Evolutionary conservation across 1,140 invertebrate genomes (phyloP).

Genomic region (Cyclina sinensis): DNA sequence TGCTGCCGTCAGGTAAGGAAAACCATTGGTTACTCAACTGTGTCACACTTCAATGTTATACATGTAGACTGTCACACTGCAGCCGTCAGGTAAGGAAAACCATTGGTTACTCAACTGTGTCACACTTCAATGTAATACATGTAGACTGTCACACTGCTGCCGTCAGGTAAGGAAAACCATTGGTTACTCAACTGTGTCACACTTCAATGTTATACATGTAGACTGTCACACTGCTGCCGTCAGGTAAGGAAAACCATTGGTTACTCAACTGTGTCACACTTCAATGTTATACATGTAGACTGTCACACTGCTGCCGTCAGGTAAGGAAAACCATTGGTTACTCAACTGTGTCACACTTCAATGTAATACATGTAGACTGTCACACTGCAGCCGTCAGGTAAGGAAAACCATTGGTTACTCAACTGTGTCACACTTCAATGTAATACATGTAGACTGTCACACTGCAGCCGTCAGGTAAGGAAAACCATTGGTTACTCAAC

Average conservation of each 20-base stretch:
- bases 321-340: slow-evolving; percentile 90
- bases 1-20: slow-evolving; percentile 94
- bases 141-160: slow-evolving; percentile 99
- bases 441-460: slow-evolving; percentile 99
- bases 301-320: slow-evolving; percentile 98
- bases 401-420: slow-evolving; percentile 91
- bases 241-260: slow-evolving; percentile 89
- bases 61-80: slow-evolving; percentile 99
- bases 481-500: slow-evolving; percentile 93
- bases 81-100: slow-evolving; percentile 92
- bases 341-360: slow-evolving; percentile 98
- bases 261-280: slow-evolving; percentile 98
- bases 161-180: slow-evolving; percentile 90
- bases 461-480: slow-evolving; percentile 95
- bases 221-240: slow-evolving; percentile 99
- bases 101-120: slow-evolving; percentile 95
- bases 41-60: slow-evolving; percentile 99
- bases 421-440: slow-evolving; percentile 99
- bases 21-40: slow-evolving; percentile 93
- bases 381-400: slow-evolving; percentile 97
- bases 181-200: slow-evolving; percentile 96
- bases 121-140: slow-evolving; percentile 99
- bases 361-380: slow-evolving; percentile 99
- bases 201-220: slow-evolving; percentile 99
- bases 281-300: slow-evolving; percentile 99